A percentile compares a stretch with the other conserved stretches of the same genome.
Conservation (phyloP, 2,888 invertebrate species). For the Lordiphosa fenestrarum region DNA sequence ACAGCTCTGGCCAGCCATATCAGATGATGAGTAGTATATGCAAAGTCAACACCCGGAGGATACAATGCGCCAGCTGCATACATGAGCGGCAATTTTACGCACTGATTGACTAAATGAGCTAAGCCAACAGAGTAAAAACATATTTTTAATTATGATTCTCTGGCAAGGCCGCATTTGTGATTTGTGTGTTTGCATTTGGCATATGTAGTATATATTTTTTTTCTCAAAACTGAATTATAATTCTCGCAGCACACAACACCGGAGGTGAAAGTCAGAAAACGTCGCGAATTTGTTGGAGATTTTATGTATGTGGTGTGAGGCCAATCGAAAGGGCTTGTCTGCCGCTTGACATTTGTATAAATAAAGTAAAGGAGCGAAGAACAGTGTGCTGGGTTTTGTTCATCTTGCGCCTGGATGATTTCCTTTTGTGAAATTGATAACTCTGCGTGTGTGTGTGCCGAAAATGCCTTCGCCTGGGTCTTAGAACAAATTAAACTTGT, state of each 20-base stretch:
- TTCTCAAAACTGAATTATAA: conserved; percentile 63
- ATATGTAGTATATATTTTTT: neutral
- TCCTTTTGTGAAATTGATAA: conserved; percentile 67
- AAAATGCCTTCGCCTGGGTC: conserved; percentile 46
- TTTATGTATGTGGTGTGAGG: conserved; percentile 17
- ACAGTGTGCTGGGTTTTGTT: conserved; percentile 29
- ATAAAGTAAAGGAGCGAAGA: conserved; percentile 14
- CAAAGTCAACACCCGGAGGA: no score
- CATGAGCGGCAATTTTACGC: conserved; percentile 36
- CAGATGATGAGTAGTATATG: no score
- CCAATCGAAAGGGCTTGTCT: conserved; percentile 37
- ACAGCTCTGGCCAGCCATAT: no score
- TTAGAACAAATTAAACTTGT: conserved; percentile 65
- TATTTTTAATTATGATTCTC: conserved; percentile 12
- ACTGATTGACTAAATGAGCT: conserved; percentile 52
- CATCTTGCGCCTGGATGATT: conserved; percentile 58
- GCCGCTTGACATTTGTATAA: conserved; percentile 59
- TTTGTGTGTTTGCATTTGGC: conserved; percentile 39
- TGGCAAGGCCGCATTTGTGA: conserved; percentile 5
- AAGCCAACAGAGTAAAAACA: conserved; percentile 17
- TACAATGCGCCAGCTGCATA: no score
- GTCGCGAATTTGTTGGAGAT: conserved; percentile 52
- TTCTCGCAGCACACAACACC: conserved; percentile 37
- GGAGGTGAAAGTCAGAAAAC: conserved; percentile 49
- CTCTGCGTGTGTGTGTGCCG: conserved; percentile 28